Percentiles rank a stretch among this genome's conserved stretches.
These are phyloP conservation scores for Smutsia temminckii DNA, from an alignment of 2,797 vertebrate genomes.

Conservation along the genomic window DNA sequence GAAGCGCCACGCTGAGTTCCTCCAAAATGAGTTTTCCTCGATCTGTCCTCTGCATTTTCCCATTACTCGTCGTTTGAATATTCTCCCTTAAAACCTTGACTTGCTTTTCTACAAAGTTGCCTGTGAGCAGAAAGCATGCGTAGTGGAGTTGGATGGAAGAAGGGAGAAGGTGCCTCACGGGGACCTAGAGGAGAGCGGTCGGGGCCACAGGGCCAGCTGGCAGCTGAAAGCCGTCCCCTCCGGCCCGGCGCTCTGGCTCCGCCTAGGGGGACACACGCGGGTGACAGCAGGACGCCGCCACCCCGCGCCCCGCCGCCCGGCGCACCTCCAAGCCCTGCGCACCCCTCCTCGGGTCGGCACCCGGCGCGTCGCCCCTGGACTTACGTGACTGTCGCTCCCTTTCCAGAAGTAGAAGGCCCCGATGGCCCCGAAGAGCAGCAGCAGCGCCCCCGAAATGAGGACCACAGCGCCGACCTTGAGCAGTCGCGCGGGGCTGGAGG, in stretches of 20 bases:
- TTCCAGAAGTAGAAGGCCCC: constrained; percentile 95
- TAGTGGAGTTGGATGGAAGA: accelerated
- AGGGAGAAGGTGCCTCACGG: neutral
- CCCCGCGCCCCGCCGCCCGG: neutral
- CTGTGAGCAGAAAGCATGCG: neutral
- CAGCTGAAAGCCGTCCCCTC: neutral
- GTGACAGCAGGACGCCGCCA: neutral
- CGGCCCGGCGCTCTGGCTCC: neutral
- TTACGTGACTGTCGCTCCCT: constrained; percentile 91
- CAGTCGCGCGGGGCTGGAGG: constrained; percentile 87
- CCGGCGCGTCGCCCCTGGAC: constrained; percentile 50
- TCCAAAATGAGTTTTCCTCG: neutral
- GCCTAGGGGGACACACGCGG: neutral
- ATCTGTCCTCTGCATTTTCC: neutral
- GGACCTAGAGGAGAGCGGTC: accelerated
- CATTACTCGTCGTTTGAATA: neutral
- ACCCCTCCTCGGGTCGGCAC: too few species aligned
- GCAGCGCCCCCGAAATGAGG: constrained; percentile 86
- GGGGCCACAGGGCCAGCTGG: accelerated
- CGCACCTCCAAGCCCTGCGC: neutral
- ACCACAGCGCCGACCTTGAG: constrained; percentile 89
- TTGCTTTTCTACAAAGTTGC: neutral
- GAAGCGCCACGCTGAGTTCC: neutral
- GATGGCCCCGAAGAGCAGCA: constrained; percentile 92
- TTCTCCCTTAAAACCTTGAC: neutral